These are phyloP conservation scores for Stylophora pistillata DNA, from an alignment of 64 coral and sea anemone genomes.

Conservation along the genomic window DNA sequence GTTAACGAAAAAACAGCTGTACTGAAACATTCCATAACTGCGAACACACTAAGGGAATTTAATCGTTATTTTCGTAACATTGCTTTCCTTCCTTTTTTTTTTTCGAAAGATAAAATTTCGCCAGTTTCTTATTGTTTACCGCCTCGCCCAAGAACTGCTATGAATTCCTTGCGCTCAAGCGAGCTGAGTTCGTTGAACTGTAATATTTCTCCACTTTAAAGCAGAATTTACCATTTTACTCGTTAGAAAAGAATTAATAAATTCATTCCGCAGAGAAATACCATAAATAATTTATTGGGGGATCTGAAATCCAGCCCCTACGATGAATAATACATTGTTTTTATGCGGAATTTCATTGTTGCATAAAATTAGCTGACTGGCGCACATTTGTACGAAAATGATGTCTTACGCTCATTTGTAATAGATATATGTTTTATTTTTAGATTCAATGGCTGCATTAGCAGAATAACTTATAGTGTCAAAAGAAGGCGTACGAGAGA, in stretches of 20 bases:
- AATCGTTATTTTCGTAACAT: neutral
- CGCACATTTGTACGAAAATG: neutral
- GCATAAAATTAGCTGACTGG: constrained; percentile 2
- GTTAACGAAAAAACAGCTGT: constrained; percentile 3
- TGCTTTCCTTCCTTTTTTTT: neutral
- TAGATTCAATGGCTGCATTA: constrained; percentile 62
- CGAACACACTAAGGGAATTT: neutral
- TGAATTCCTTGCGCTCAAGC: neutral
- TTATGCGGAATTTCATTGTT: constrained; percentile 18
- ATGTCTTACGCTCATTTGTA: neutral
- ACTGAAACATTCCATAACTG: neutral
- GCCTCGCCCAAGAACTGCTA: neutral
- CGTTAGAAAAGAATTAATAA: constrained; percentile 29
- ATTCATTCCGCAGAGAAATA: constrained; percentile 34
- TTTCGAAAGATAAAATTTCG: neutral
- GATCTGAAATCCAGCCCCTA: constrained; percentile 27
- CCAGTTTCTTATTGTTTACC: neutral
- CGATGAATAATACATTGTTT: constrained; percentile 28
- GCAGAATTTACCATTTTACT: constrained; percentile 22
- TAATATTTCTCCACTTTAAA: neutral
- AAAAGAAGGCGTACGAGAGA: neutral
- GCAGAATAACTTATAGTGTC: constrained; percentile 45
- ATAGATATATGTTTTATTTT: neutral
- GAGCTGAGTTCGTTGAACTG: neutral
- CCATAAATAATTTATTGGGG: constrained; percentile 45